Evolutionary conservation across 2,888 invertebrate genomes (phyloP).

Genomic region (Venustoraphidia nigricollis): DNA sequence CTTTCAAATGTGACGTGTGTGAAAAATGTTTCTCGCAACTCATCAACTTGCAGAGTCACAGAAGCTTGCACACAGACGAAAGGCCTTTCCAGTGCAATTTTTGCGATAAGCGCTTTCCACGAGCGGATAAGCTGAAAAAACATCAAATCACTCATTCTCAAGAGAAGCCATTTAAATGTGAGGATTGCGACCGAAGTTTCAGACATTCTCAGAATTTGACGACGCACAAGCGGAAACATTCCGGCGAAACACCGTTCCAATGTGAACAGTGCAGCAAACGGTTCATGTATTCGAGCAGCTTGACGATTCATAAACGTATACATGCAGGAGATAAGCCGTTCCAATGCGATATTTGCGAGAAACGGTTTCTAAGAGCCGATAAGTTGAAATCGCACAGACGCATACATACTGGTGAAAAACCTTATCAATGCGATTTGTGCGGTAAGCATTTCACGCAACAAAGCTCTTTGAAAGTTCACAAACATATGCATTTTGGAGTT

Average conservation of each 20-base stretch:
- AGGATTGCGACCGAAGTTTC: background rate
- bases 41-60: background rate
- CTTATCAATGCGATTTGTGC: background rate
- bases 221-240: background rate
- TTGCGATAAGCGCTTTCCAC: background rate
- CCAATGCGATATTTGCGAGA: background rate
- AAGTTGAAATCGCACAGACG: background rate
- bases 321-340: background rate
- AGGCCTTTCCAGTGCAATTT: background rate
- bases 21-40: background rate
- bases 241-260: background rate
- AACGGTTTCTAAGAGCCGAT: background rate
- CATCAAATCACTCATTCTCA: background rate
- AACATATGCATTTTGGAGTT: too few species aligned
- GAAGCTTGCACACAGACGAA: background rate
- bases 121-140: background rate
- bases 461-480: too few species aligned
- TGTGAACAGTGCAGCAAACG: background rate
- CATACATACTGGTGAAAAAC: background rate
- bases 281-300: background rate
- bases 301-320: background rate
- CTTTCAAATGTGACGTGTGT: background rate
- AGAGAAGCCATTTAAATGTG: background rate
- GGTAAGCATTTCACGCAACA: too few species aligned
- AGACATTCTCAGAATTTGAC: background rate